Conservation (phyloP, 2,113 vertebrate genomes). For the Regulus satrapa region DNA sequence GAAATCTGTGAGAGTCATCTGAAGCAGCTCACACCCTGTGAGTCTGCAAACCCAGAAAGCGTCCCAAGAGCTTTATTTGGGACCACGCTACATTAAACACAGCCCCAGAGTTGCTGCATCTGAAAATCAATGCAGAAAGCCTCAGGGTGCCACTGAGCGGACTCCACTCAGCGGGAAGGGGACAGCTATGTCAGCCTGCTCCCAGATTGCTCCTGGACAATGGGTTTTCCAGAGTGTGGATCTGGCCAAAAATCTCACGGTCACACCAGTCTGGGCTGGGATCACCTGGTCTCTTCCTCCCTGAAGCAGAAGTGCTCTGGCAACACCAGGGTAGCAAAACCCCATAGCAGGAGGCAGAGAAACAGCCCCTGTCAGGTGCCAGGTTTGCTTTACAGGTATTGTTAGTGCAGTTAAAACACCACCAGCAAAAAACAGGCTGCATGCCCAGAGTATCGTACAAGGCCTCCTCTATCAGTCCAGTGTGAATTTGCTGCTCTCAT, state of each 20-base stretch:
- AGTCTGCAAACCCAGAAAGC: not conserved
- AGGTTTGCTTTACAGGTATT: not conserved
- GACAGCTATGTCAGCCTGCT: not conserved
- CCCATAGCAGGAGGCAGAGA: not conserved
- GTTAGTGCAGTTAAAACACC: not conserved
- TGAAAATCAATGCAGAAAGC: not conserved
- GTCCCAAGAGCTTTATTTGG: not conserved
- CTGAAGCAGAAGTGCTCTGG: not conserved
- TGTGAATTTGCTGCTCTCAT: not conserved
- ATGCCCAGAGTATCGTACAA: not conserved
- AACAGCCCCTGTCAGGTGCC: not conserved
- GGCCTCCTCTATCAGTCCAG: not conserved
- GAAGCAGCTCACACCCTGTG: not conserved
- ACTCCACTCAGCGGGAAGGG: not conserved
- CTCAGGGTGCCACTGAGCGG: not conserved
- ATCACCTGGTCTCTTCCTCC: not conserved
- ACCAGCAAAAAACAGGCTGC: not conserved
- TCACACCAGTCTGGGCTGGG: not conserved
- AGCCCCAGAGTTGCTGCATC: rapidly evolving
- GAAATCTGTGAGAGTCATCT: not conserved
- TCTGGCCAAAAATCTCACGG: not conserved
- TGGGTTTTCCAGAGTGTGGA: not conserved
- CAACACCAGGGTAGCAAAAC: not conserved
- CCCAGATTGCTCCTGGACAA: not conserved
- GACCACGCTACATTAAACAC: not conserved